phyloP scores from a whole-genome alignment of 2,797 vertebrate genomes.

The Micrastur ruficollis region DNA sequence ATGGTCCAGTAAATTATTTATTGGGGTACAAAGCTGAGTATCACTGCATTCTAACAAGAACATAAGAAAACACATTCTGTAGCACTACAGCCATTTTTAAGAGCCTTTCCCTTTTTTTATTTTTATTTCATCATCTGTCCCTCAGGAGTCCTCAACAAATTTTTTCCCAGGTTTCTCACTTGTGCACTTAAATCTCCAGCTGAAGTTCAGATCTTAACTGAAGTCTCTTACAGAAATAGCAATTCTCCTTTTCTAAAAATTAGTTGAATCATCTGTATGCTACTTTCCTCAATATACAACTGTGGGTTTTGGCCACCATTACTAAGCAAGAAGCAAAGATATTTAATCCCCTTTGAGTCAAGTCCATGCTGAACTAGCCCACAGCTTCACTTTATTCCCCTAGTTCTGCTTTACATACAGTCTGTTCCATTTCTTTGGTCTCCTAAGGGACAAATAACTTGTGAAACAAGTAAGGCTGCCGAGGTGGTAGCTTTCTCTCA shows the following conservation, averaged over 20 bases:
- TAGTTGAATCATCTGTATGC: background rate
- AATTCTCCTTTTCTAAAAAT: background rate
- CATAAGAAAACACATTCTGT: background rate
- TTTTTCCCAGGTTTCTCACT: background rate
- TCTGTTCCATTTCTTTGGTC: background rate
- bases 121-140: background rate
- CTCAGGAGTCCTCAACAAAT: background rate
- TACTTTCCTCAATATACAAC: background rate
- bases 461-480: background rate
- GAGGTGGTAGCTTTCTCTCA: background rate
- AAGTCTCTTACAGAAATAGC: background rate
- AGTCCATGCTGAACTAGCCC: background rate
- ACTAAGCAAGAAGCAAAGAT: background rate
- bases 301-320: background rate
- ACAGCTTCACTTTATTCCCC: background rate
- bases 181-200: background rate
- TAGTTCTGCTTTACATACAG: background rate
- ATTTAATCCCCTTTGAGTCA: background rate
- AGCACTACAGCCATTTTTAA: background rate
- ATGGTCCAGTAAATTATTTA: background rate
- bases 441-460: background rate
- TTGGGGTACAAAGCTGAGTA: background rate
- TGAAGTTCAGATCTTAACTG: background rate
- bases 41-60: background rate
- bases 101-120: background rate